phyloP scores from a whole-genome alignment of 2,797 vertebrate genomes.

The Microctenopoma lineatum region DNA sequence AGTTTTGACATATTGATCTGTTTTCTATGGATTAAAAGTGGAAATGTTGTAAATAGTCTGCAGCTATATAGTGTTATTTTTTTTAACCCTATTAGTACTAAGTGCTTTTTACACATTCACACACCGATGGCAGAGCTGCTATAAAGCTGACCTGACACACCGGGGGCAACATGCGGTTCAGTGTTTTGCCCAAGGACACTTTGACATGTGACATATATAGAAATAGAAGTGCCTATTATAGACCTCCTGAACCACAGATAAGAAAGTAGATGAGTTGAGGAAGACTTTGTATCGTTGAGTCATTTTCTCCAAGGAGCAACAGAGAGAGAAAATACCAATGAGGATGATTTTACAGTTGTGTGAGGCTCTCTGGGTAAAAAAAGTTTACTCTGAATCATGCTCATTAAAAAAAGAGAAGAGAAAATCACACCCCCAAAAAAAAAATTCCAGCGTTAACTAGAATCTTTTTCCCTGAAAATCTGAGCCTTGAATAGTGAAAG shows the following conservation, averaged over 20 bases:
- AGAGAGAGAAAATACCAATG: conserved; percentile 50
- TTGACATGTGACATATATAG: too few species aligned
- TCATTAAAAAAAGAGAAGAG: conserved; percentile 48
- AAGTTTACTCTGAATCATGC: conserved; percentile 57
- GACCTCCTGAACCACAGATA: too few species aligned
- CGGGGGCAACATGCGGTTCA: too few species aligned
- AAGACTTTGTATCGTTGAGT: conserved; percentile 54
- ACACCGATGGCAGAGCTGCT: too few species aligned
- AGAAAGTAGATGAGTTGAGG: conserved; percentile 44
- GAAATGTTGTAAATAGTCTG: too few species aligned
- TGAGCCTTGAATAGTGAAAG: conserved; percentile 29
- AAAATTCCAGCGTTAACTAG: conserved; percentile 29
- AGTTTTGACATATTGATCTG: conserved; percentile 10
- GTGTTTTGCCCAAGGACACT: too few species aligned
- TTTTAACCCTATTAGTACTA: too few species aligned
- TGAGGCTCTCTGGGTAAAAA: conserved; percentile 33
- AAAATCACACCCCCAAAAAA: background rate
- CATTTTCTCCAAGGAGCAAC: conserved; percentile 35
- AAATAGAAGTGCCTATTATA: too few species aligned
- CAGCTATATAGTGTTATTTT: too few species aligned
- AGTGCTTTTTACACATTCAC: too few species aligned
- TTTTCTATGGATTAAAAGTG: conserved; percentile 1
- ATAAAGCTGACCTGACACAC: too few species aligned
- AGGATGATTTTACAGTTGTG: conserved; percentile 49
- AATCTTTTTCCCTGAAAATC: conserved; percentile 35